Percentiles rank a stretch among this genome's conserved stretches.
These are phyloP conservation scores for Rhombomys opimus DNA, from an alignment of 2,113 vertebrate genomes.

Conservation along the genomic window DNA sequence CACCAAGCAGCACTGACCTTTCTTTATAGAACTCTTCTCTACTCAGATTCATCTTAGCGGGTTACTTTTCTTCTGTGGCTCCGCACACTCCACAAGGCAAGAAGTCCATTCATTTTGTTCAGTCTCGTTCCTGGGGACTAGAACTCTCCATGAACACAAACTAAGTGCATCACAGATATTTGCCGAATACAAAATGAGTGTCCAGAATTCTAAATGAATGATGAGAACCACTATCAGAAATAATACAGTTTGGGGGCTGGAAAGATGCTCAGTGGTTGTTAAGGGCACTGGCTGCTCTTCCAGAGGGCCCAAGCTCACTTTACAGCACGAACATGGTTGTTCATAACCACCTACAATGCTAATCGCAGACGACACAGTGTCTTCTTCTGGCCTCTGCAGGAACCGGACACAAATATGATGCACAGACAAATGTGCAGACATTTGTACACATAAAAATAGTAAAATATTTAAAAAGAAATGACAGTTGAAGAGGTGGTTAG, in stretches of 20 bases:
- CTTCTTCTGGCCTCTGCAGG: neutral
- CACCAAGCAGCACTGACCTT: neutral
- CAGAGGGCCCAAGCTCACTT: neutral
- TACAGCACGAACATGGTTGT: neutral
- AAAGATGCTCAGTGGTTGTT: neutral
- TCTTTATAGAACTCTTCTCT: neutral
- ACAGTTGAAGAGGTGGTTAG: neutral
- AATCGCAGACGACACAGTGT: neutral
- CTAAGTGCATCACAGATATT: neutral
- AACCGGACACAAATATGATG: neutral
- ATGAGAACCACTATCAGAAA: neutral
- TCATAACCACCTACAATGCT: neutral
- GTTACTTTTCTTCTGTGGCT: neutral
- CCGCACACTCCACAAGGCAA: neutral
- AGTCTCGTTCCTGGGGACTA: neutral
- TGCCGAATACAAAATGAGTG: neutral
- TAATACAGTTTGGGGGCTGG: neutral
- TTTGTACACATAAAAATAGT: neutral
- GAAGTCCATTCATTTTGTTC: neutral
- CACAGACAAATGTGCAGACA: too few relatives aligned
- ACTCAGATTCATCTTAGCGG: neutral
- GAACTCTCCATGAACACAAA: neutral
- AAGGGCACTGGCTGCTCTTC: neutral
- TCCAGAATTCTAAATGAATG: neutral
- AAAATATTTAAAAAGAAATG: neutral